Base-by-base conservation (phyloP, 2,888 invertebrate species). In the Periphyllus acericola region DNA sequence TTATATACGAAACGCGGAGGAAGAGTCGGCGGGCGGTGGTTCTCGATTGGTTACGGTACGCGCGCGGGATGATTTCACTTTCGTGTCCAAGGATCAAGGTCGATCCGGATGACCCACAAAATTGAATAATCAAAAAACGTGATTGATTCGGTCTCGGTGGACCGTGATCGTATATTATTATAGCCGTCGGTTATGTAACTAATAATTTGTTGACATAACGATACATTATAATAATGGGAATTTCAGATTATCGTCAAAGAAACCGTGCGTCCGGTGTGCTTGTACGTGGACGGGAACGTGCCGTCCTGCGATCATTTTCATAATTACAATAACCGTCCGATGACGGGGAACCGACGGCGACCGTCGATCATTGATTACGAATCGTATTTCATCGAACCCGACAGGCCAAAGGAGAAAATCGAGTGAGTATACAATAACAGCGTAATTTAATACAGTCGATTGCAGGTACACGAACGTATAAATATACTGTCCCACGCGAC, bases 261-360 rank as follows among this genome's bases (percentile, higher is more conserved):
- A 34, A 86, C 86, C 72, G 72, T 86, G 80, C 86, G 86, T 80
- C 86, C 86, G 78, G 86, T 86, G 29, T 86, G 86, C 40, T 29
- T 72, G 52, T 36, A 55, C 21, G 72, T 72, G 36, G 60, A 80
- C 21, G 55, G 80, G 72, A 80, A 86, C 68, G 80, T 86, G 72
- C 80, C 86, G 29, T 36, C 71, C 25, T 86, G 79, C 40, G 80
- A 80, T 72, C 86, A 80, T 21, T 5, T 66, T 0, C 75, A 66
- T 19, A 34, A 83, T 55, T 29, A 83, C n/a, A n/a, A 72, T 1
- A 8, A 34, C 34, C 32, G 17, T 5, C 36, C 74, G 36, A 46
- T 4, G 76, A n/a, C 40, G 75, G 6, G 3, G 25, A 66, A 60
- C 60, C 40, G 66, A 3, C 29, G 66, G 8, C 86, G 79, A 46